Base-by-base conservation (phyloP, 2,888 invertebrate genomes). In the Trachelus iudaicus region DNA sequence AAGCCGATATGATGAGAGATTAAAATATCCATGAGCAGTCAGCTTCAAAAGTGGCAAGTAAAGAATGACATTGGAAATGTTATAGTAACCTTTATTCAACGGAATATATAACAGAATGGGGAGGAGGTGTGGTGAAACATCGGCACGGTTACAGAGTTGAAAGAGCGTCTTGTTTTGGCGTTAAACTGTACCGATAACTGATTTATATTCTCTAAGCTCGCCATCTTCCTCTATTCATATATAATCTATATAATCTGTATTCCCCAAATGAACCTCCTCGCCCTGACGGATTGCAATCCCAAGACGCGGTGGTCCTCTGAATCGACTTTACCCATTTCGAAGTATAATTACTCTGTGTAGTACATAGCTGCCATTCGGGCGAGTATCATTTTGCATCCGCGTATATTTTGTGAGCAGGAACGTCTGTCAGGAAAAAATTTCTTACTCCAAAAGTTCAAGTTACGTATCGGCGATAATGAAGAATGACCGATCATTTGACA, bases 1-100 rank as follows among this genome's bases (percentile, higher is more conserved):
- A 15, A 37, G 37, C 13, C 15, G 37, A 15, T 37, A 37, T 13
- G 13, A 37, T 37, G 4, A 37, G 13, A 37, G 4, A 4, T 40
- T 40, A 15, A 40, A 40, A 15, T 40, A 40, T 40, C 4, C 4
- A 1, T 40, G 13, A 15, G 37, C 37, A 40, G 23, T 40, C 15
- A 40, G 23, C 6, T 40, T 15, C 1, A 23, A 40, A 40, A 40
- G 15, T 40, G 40, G 40, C 40, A 23, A 40, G 23, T 40, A 40
- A 40, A 23, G 40, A 71, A 76, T 77, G 33, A 40, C 68, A 69
- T 77, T 69, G 30, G 68, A 77, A 87, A 87, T 87, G 83, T 88
- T 86, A 87, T 85, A 85, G 83, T 88, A 87, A 87, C 82, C 85
- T 88, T 89, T 88, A 87, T 86, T 89, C 84, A 87, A 88, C 87